Evolutionary conservation across 1,140 invertebrate species (phyloP).

Genomic region (Uloborus diversus): DNA sequence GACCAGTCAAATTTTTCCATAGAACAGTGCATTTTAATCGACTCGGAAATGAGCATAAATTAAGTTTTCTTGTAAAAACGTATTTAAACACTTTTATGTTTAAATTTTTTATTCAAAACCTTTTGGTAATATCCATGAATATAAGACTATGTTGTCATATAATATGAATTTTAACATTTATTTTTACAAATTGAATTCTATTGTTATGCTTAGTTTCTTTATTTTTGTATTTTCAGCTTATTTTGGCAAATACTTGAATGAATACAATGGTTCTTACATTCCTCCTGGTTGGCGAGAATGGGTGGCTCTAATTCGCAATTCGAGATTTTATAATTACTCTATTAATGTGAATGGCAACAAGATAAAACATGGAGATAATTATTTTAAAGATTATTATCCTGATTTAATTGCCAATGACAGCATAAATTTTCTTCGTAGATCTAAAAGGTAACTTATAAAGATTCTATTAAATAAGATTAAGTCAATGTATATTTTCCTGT

Average conservation of each 20-base stretch:
- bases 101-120: too few species aligned
- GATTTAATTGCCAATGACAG: constrained; percentile 96
- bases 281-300: constrained; percentile 94
- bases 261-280: constrained; percentile 88
- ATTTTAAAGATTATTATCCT: constrained; percentile 89
- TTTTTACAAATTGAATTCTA: neutral
- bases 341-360: constrained; percentile 95
- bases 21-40: too few species aligned
- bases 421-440: constrained; percentile 88
- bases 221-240: constrained; percentile 76
- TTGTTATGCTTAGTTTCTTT: neutral
- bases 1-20: too few species aligned
- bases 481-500: too few species aligned
- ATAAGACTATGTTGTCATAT: too few species aligned
- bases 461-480: too few species aligned
- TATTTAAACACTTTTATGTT: too few species aligned
- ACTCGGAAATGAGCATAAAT: too few species aligned
- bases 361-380: constrained; percentile 61
- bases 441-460: constrained; percentile 72
- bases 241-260: constrained; percentile 99
- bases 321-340: constrained; percentile 98
- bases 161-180: neutral
- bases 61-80: too few species aligned
- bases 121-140: too few species aligned
- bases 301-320: constrained; percentile 96